These are phyloP conservation scores for Drosophila cardini DNA, from an alignment of 1,140 invertebrate genomes.

Conservation along the genomic window DNA sequence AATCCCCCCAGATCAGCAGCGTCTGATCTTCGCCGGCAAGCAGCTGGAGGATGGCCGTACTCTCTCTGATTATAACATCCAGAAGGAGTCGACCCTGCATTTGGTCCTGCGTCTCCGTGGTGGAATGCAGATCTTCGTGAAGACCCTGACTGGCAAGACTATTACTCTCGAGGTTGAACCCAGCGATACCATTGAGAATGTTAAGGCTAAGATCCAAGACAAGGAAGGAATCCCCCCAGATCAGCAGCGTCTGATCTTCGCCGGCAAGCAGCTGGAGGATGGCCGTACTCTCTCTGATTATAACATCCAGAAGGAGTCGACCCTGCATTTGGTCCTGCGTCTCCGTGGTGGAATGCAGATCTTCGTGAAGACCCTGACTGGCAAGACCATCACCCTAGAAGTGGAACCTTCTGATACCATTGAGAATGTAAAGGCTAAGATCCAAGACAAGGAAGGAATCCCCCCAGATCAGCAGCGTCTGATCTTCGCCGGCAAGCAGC, in stretches of 20 bases:
- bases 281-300: conserved; percentile 86
- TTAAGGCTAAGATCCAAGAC: conserved; percentile 91
- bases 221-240: conserved; percentile 88
- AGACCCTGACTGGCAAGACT: conserved; percentile 96
- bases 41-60: conserved; percentile 93
- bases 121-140: conserved; percentile 97
- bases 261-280: conserved; percentile 89
- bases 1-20: conserved; percentile 87
- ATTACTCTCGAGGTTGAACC: conserved; percentile 93
- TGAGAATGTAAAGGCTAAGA: conserved; percentile 93
- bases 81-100: conserved; percentile 96
- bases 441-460: conserved; percentile 90
- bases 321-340: conserved; percentile 88
- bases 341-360: conserved; percentile 89
- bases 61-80: conserved; percentile 92
- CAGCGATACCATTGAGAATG: conserved; percentile 90
- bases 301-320: conserved; percentile 88
- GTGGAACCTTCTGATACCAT: conserved; percentile 92
- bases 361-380: conserved; percentile 93
- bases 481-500: conserved; percentile 91
- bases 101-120: conserved; percentile 92
- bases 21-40: conserved; percentile 91
- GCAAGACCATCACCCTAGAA: conserved; percentile 93
- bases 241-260: conserved; percentile 86
- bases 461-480: conserved; percentile 90